Evolutionary conservation across 2,797 vertebrate species (phyloP).

Genomic region (Microcaecilia unicolor): DNA sequence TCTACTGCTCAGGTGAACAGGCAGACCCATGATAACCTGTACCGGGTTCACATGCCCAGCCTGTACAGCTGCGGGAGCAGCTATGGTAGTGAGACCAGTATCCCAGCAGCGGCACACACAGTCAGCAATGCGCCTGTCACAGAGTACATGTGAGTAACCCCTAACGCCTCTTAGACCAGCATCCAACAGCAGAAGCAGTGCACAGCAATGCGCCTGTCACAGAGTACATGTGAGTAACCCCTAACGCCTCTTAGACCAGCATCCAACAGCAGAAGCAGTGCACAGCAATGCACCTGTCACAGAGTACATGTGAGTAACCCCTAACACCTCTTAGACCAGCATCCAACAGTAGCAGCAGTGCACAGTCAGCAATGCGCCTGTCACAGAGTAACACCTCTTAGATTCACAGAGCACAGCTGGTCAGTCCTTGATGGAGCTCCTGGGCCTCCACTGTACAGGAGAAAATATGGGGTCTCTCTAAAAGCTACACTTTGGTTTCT

Average conservation of each 20-base stretch:
- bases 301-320: constrained; percentile 89
- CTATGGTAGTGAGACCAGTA: constrained; percentile 96
- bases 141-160: constrained; percentile 89
- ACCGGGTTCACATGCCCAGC: constrained; percentile 96
- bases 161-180: too few relatives aligned
- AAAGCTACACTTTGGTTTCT: too few relatives aligned
- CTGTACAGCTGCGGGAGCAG: constrained; percentile 97
- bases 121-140: constrained; percentile 98
- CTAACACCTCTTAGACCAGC: too few relatives aligned
- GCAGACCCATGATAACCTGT: constrained; percentile 90
- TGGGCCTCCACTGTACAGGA: neutral
- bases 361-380: too few relatives aligned
- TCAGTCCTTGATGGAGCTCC: accelerated
- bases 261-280: constrained; percentile 88
- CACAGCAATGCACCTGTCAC: constrained; percentile 97
- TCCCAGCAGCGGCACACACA: constrained; percentile 90
- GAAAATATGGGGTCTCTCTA: neutral
- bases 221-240: too few relatives aligned
- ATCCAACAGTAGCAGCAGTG: too few relatives aligned
- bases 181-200: too few relatives aligned
- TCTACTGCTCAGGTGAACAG: constrained; percentile 74
- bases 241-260: too few relatives aligned
- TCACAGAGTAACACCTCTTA: too few relatives aligned
- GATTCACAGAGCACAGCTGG: too few relatives aligned
- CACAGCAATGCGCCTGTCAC: too few relatives aligned